Conservation (phyloP, 2,113 vertebrate genomes). For the Phaetusa simplex region DNA sequence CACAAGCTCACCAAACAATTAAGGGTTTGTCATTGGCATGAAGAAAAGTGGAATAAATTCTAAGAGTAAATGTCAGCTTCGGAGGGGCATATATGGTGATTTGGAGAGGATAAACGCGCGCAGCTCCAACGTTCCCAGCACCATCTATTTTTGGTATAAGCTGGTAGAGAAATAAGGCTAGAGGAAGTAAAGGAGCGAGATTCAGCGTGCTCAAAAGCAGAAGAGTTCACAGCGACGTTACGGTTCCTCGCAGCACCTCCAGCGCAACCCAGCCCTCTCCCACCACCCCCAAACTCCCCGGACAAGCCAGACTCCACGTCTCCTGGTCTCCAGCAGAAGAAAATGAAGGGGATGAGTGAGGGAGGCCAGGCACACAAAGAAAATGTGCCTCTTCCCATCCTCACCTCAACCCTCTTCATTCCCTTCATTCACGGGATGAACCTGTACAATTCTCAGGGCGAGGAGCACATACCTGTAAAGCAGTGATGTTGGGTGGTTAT, state of each 20-base stretch:
- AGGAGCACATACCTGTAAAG: not conserved
- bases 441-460: not conserved
- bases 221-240: not conserved
- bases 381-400: not conserved
- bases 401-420: not conserved
- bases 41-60: not conserved
- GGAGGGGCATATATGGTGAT: not conserved
- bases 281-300: not conserved
- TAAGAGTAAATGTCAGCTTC: not conserved
- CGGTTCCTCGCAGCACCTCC: not conserved
- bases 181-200: not conserved
- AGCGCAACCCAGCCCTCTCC: not conserved
- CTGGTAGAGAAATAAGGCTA: not conserved
- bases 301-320: accelerated
- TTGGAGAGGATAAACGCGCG: not conserved
- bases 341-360: not conserved
- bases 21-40: not conserved
- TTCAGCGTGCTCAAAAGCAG: not conserved
- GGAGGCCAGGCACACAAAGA: not conserved
- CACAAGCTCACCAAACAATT: not conserved
- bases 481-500: not conserved
- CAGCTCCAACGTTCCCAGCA: not conserved
- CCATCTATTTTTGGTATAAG: not conserved
- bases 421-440: not conserved
- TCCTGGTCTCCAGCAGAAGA: not conserved